Evolutionary conservation across 1,140 invertebrate genomes (phyloP), one percentile per base, ranked within the genome.

Genomic region (Bombus waltoni): DNA sequence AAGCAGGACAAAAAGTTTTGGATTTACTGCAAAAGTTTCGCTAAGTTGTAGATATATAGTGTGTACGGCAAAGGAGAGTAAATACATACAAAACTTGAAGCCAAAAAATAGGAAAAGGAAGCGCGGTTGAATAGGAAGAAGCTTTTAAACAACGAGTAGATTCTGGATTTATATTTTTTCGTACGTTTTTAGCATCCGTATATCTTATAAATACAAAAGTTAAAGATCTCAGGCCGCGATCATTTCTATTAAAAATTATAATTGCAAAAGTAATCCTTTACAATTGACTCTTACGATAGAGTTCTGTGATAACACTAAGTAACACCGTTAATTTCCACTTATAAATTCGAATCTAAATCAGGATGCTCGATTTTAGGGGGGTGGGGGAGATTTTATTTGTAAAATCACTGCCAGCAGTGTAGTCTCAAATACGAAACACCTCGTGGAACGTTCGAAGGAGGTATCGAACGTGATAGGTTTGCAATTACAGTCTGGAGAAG

Each of bases 21-120:
- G 59, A 75, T 73, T 83, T 66, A 75, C n/a, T 22, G 47, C 62
- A 42, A 59, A 81, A 81, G 68, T 81, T 81, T 22, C 28, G 38
- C 15, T 13, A 81, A 81, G 28, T 81, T 65, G 40, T 13, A 40
- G 42, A 73, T 42, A 73, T 42, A 57, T 25, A 72, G 25, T 11
- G 32, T 44, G 8, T 42, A 32, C 68, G 38, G 38, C 28, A 38
- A 65, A 57, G 13, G 68, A 73, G 71, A 68, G 71, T 74, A n/a
- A 81, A 81, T 57, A 65, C 35, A 1, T 25, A 75, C 22, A 25
- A 42, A 68, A 40, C 6, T 68, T 68, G 28, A 28, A 18, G 32
- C 15, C 13, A 18, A 66, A 66, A 82, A n/a, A 25, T 2, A 13
- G 38, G 1, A 47, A 73, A 59, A 35, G 68, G n/a, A 40, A 9